Conservation (phyloP, 2,113 vertebrate genomes). For the Neolamprologus toae region DNA sequence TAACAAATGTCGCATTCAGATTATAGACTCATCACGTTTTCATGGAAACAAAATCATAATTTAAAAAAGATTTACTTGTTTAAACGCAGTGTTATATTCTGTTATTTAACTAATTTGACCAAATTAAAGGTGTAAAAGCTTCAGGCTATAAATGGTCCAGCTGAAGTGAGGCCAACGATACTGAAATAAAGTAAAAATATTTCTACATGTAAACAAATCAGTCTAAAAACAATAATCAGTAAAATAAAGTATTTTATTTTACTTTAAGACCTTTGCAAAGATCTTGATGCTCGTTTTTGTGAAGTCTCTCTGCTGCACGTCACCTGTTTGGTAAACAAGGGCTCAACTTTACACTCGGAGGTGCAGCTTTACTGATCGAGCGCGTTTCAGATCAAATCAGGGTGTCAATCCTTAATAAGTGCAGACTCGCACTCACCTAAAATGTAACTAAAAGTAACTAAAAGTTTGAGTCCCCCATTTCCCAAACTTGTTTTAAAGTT, state of each 20-base stretch:
- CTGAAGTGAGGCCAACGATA: fast-evolving
- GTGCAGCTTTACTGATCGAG: neutral
- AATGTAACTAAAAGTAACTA: neutral
- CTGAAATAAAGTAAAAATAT: neutral
- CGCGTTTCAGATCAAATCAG: fast-evolving
- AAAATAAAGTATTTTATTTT: neutral
- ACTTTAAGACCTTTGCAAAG: neutral
- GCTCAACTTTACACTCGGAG: fast-evolving
- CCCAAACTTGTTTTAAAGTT: neutral
- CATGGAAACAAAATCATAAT: neutral
- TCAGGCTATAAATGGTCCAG: fast-evolving
- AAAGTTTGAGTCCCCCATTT: neutral
- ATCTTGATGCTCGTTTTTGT: neutral
- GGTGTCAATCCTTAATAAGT: too few relatives aligned
- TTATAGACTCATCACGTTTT: fast-evolving
- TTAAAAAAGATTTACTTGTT: neutral
- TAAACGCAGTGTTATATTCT: fast-evolving
- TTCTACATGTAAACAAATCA: neutral
- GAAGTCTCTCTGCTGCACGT: fast-evolving
- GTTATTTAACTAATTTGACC: neutral
- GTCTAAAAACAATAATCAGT: neutral
- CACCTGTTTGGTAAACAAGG: neutral
- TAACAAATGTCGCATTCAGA: neutral
- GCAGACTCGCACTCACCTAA: fast-evolving
- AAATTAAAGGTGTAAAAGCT: neutral